These are phyloP conservation scores for Dromococcyx pavoninus DNA, from an alignment of 2,797 vertebrate species.

Conservation along the genomic window DNA sequence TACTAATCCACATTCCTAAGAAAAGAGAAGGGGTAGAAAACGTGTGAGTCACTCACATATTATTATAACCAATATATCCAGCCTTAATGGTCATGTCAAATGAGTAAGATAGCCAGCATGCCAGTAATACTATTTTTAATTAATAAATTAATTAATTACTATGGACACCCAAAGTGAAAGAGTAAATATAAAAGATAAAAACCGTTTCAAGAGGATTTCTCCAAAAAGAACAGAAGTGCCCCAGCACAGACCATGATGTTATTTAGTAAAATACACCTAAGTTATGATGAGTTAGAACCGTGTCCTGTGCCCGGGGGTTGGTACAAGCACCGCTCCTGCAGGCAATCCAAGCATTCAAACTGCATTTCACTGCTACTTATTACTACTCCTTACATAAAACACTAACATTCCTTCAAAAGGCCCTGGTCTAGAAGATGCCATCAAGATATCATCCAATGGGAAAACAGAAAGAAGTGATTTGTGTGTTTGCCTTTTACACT, in stretches of 20 bases:
- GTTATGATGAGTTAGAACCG: neutral
- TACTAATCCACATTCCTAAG: neutral
- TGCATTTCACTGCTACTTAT: neutral
- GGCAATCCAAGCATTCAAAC: neutral
- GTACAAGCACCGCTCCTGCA: neutral
- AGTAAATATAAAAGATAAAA: neutral
- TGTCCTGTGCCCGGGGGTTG: rapidly evolving
- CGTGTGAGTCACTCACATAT: neutral
- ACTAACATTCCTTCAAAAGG: neutral
- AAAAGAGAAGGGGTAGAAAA: neutral
- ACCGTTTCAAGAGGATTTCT: neutral
- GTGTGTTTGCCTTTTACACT: neutral
- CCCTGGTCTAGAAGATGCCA: neutral
- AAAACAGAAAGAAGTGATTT: neutral
- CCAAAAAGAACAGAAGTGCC: neutral
- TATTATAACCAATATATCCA: neutral
- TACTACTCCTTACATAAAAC: neutral
- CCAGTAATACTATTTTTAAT: neutral
- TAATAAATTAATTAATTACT: neutral
- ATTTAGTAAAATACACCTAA: neutral
- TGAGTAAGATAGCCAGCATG: neutral
- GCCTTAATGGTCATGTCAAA: neutral
- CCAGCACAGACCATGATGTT: neutral
- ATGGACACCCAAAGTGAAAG: neutral
- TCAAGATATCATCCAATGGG: neutral